Conservation (phyloP, 53 echinoderm and acorn worm genomes). For the Antedon mediterranea region DNA sequence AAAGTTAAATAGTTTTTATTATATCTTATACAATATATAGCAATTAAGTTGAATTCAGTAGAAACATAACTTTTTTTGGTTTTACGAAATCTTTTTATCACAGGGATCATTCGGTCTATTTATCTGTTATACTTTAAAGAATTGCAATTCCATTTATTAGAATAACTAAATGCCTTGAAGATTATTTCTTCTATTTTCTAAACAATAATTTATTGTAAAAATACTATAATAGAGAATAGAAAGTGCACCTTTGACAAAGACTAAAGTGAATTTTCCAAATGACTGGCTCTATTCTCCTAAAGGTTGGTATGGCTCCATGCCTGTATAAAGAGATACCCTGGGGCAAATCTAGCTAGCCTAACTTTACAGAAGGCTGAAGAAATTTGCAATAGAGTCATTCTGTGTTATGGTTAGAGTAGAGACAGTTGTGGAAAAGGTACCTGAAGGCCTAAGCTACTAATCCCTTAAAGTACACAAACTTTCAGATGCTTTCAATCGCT, state of each 20-base stretch:
- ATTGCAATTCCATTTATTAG: not conserved
- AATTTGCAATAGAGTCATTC: not conserved
- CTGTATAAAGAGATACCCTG: not conserved
- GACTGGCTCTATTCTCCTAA: not conserved
- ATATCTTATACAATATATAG: not conserved
- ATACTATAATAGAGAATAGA: not conserved
- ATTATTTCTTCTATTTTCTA: not conserved
- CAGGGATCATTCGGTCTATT: not conserved
- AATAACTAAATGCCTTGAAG: not conserved
- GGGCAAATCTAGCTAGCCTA: not conserved
- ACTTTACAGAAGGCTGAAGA: not conserved
- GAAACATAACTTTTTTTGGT: not conserved
- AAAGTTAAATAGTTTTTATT: not conserved
- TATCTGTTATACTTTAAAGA: not conserved
- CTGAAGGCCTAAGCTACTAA: not conserved
- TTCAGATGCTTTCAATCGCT: not conserved
- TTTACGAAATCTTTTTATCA: not conserved
- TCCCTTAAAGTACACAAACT: not conserved
- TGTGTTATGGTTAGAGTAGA: not conserved
- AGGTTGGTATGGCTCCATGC: not conserved
- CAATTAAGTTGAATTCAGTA: not conserved
- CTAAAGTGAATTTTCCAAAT: not conserved
- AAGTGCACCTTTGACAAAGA: not conserved
- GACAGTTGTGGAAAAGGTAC: not conserved
- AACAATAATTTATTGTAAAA: not conserved